Evolutionary conservation across 1,140 invertebrate species (phyloP).

Genomic region (Trypoxylus dichotomus): DNA sequence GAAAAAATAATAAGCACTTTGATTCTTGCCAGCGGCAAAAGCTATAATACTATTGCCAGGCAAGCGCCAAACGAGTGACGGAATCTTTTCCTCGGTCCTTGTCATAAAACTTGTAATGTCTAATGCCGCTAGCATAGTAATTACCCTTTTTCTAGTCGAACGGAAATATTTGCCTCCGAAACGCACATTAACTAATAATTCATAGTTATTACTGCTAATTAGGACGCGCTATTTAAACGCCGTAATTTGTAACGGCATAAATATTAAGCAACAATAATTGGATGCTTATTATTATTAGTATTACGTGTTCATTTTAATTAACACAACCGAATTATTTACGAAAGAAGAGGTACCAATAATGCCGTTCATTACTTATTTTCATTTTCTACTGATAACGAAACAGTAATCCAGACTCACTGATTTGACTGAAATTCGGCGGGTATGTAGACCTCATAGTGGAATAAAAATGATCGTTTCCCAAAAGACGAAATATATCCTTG

Average conservation of each 20-base stretch:
- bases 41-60: background rate
- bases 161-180: background rate
- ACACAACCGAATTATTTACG: no score
- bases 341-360: no score
- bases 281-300: no score
- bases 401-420: no score
- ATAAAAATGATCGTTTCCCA: no score
- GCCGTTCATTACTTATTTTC: no score
- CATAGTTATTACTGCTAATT: background rate
- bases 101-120: background rate
- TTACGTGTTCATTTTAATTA: no score
- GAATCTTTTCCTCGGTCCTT: background rate
- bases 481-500: no score
- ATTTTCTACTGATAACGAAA: no score
- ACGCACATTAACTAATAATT: background rate
- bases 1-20: constrained; percentile 26
- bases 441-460: no score
- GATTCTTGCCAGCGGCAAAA: constrained; percentile 14
- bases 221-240: background rate
- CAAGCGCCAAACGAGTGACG: background rate
- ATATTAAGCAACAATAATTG: background rate
- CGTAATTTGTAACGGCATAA: background rate
- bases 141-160: background rate
- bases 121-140: background rate
- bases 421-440: no score